phyloP scores from a whole-genome alignment of 2,113 vertebrate genomes.

The Scomber japonicus region DNA sequence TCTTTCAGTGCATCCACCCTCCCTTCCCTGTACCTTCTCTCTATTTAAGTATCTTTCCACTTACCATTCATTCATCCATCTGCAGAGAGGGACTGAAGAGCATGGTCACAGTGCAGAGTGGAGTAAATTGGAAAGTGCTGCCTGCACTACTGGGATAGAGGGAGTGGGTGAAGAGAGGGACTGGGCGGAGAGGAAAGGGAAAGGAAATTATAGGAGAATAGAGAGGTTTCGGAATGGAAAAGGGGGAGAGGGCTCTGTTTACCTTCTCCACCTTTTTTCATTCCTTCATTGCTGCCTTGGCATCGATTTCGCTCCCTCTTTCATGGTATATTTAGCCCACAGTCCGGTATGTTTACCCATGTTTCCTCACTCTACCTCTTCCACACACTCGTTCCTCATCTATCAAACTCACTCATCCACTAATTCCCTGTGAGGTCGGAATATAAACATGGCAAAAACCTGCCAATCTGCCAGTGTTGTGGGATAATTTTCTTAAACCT shows the following conservation, averaged over 20 bases:
- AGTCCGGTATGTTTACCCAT: slow-evolving; percentile 12
- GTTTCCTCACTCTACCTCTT: slow-evolving; percentile 10
- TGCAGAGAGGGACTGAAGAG: slow-evolving; percentile 34
- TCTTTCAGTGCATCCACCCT: slow-evolving; percentile 13
- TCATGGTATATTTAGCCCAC: slow-evolving; percentile 8
- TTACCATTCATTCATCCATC: slow-evolving; percentile 42
- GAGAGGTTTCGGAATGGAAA: slow-evolving; percentile 24
- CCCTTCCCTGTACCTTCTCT: not conserved
- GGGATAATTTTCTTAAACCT: not conserved
- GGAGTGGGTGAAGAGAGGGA: slow-evolving; percentile 17
- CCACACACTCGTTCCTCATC: slow-evolving; percentile 5
- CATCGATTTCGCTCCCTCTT: slow-evolving; percentile 33
- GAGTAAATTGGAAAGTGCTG: slow-evolving; percentile 44
- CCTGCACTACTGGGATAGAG: slow-evolving; percentile 16
- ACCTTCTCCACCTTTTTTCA: slow-evolving; percentile 5
- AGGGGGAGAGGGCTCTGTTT: slow-evolving; percentile 16
- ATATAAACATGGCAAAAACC: slow-evolving; percentile 26
- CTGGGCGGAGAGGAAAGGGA: not conserved
- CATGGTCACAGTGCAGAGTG: slow-evolving; percentile 36
- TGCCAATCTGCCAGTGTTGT: not conserved
- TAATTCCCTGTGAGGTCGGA: slow-evolving; percentile 19
- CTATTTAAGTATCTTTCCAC: slow-evolving; percentile 34
- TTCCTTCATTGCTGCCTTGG: not conserved
- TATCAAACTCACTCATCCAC: slow-evolving; percentile 4
- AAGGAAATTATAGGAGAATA: slow-evolving; percentile 26